Percentiles rank a stretch among this genome's conserved stretches.
These are phyloP conservation scores for Carassius auratus DNA, from an alignment of 2,113 vertebrate species.

Conservation along the genomic window DNA sequence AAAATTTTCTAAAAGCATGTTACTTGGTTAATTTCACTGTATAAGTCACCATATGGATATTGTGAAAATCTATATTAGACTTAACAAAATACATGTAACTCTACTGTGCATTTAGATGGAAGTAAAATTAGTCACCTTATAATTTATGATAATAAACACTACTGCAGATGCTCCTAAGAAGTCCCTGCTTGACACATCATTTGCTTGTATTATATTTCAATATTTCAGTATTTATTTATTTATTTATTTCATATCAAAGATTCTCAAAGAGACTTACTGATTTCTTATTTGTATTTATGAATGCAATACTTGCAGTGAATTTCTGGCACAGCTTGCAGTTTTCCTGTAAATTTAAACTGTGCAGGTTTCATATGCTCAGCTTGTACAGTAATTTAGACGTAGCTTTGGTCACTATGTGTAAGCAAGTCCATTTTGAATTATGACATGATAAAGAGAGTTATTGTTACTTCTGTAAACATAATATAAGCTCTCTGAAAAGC, in stretches of 20 bases:
- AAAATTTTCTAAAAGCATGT: no score
- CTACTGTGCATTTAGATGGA: background rate
- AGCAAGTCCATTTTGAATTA: constrained; percentile 74
- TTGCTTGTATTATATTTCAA: background rate
- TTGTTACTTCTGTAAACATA: constrained; percentile 75
- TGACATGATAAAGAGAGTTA: constrained; percentile 72
- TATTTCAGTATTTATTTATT: no score
- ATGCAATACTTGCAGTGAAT: background rate
- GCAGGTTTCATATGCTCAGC: background rate
- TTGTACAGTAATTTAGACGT: background rate
- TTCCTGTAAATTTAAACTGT: background rate
- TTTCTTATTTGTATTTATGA: no score
- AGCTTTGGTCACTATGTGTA: background rate
- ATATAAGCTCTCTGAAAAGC: constrained; percentile 72
- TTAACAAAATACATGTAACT: background rate
- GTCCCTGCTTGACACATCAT: background rate
- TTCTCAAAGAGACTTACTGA: no score
- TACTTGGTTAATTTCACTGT: no score
- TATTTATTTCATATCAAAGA: no score
- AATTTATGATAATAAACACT: background rate
- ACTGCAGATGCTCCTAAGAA: background rate
- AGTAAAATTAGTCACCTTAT: background rate
- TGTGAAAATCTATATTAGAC: no score
- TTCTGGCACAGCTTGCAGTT: background rate
- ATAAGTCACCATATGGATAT: no score